Base-by-base conservation (phyloP, 2,888 invertebrate species). In the Blera fallax region DNA sequence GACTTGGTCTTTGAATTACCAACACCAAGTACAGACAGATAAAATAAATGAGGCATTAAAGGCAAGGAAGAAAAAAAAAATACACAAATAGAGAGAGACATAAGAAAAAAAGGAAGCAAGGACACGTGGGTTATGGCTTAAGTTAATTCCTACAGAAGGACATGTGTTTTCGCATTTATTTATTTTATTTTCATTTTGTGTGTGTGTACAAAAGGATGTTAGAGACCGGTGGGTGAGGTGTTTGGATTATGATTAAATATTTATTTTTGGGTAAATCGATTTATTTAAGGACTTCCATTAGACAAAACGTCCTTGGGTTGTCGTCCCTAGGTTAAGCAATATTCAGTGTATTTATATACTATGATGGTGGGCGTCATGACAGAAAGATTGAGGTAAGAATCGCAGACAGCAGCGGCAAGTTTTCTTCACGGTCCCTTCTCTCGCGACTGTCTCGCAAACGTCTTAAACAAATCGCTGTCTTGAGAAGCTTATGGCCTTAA, bases 1-100 rank as follows among this genome's bases (percentile, higher is more conserved):
- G 21, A 69, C 45, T 60, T 76, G 76, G 60, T 52, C 60, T 81
- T 62, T 67, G 29, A 45, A 40, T 70, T 37, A 32, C n/a, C 45
- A 48, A 40, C 52, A 37, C 37, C 37, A 37, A 67, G 14, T 21
- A 67, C 18, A 32, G 14, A 56, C 34, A 64, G 48, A 62, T 56
- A 64, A 79, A 64, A 72, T 37, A 72, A 64, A 72, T 79, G 56
- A 32, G 54, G 34, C 56, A 8, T 72, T 64, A 10, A 48, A 40
- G 18, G 16, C 50, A 40, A 27, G 27, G n/a, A 65, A 45, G n/a
- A 37, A 11, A 73, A 50, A 58, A 6, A n/a, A n/a, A 18, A 32
- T 7, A 32, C n/a, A 60, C 16, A 50, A 24, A 10, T 27, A n/a
- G n/a, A 58, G 21, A 8, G n/a, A n/a, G n/a, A n/a, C n/a, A n/a